Evolutionary conservation across 2,888 invertebrate genomes (phyloP).

Genomic region (Heliconius aoede): DNA sequence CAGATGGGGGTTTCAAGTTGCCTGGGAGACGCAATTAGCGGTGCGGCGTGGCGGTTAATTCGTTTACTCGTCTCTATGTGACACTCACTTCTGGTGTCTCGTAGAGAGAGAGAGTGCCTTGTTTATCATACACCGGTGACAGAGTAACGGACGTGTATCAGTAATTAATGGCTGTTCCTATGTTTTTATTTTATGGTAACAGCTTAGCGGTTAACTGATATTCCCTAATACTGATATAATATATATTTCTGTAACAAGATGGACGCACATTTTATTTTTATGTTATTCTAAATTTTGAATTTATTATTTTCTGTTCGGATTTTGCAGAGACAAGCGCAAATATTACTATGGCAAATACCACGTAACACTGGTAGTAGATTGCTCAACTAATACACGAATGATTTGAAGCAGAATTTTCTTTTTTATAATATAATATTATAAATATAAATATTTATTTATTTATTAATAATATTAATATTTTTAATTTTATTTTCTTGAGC

Average conservation of each 20-base stretch:
- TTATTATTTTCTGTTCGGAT: too few relatives aligned
- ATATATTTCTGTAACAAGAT: not conserved
- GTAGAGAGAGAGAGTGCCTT: constrained; percentile 35
- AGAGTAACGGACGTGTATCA: not conserved
- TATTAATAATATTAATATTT: too few relatives aligned
- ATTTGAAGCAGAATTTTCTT: too few relatives aligned
- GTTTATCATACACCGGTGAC: constrained; percentile 20
- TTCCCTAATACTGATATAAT: not conserved
- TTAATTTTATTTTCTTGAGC: not conserved
- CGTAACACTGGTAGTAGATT: too few relatives aligned
- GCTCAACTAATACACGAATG: too few relatives aligned
- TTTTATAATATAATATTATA: too few relatives aligned
- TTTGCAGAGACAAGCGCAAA: too few relatives aligned
- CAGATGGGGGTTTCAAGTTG: constrained; percentile 35
- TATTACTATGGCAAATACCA: too few relatives aligned
- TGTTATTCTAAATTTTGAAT: too few relatives aligned
- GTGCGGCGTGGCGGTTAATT: constrained; percentile 39
- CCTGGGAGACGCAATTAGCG: constrained; percentile 38
- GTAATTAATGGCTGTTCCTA: not conserved
- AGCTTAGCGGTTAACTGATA: not conserved
- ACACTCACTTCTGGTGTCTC: constrained; percentile 26
- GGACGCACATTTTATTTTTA: too few relatives aligned
- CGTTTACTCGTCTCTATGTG: constrained; percentile 38
- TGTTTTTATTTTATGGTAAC: not conserved
- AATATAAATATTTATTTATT: too few relatives aligned